Base-by-base conservation (phyloP, 2,888 invertebrate species). In the Synanthedon andrenaeformis region DNA sequence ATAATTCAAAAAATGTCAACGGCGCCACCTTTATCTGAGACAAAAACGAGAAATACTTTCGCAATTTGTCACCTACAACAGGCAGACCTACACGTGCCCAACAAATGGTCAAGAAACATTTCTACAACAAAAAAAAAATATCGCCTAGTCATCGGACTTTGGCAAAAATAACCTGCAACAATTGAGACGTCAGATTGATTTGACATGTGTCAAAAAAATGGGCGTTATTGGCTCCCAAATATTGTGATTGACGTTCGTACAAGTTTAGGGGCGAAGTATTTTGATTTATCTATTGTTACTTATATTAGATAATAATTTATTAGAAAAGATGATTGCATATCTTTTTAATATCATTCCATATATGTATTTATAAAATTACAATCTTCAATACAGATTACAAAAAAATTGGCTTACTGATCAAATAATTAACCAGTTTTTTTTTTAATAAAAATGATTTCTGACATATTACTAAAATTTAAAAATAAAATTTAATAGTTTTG, bases 161-260 rank as follows among this genome's bases (percentile, higher is more conserved):
- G 49, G 11, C 49, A 12, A 60, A 65, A 69, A 72, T 35, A 69
- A 72, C 62, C 65, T 58, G 64, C 66, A 63, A 66, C 63, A 69
- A 79, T 76, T 66, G 59, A 82, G 77, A 65, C 76, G 79, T 84
- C 81, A 76, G 64, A 65, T 69, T 81, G 74, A 76, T 82, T 77
- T 82, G 85, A 83, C 84, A 83, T 78, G 79, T 82, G 84, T 82
- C 82, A 79, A 69, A 35, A 35, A 35, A 70, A 69, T 69, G 69
- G 76, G 76, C 77, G 76, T 70, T 60, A 66, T 69, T 71, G 72
- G 67, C 64, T 73, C 72, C 75, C 73, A 76, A 76, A 19, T 49
- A 23, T 75, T 69, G 65, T 72, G 77, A 76, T 74, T 66, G 71
- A 76, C 69, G 58, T 59, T 54, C 54, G 49, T 60, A 61, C 56